phyloP scores from a whole-genome alignment of 2,888 invertebrate species.

The Polietes domitor region DNA sequence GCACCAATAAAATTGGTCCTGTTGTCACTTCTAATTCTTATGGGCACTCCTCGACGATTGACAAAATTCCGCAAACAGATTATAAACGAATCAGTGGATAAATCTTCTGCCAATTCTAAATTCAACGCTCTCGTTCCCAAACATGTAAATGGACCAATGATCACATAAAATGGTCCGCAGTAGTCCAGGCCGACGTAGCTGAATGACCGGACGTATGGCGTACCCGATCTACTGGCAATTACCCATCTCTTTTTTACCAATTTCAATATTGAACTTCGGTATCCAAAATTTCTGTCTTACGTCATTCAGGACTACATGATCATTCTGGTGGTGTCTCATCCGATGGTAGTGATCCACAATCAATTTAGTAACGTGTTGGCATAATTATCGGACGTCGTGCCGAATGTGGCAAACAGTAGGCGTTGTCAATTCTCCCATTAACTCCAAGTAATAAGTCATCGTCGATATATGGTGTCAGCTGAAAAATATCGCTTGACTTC shows the following conservation, averaged over 20 bases:
- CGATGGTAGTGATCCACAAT: background rate
- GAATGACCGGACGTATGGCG: slow-evolving; percentile 62
- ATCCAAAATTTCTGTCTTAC: slow-evolving; percentile 51
- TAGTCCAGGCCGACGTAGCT: slow-evolving; percentile 64
- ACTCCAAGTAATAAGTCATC: slow-evolving; percentile 25
- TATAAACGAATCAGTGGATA: slow-evolving; percentile 48
- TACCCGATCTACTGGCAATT: slow-evolving; percentile 61
- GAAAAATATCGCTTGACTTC: slow-evolving; percentile 10
- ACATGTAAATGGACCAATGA: slow-evolving; percentile 67
- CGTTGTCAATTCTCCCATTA: slow-evolving; percentile 46
- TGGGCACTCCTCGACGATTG: slow-evolving; percentile 54
- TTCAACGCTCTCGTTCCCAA: slow-evolving; percentile 58
- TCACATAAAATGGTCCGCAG: slow-evolving; percentile 61
- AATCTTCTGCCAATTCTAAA: slow-evolving; percentile 37
- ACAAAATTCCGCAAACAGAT: slow-evolving; percentile 60
- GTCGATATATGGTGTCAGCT: slow-evolving; percentile 52
- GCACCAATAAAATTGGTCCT: slow-evolving; percentile 50
- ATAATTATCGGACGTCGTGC: slow-evolving; percentile 53
- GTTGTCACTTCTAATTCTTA: slow-evolving; percentile 56
- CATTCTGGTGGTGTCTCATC: slow-evolving; percentile 46
- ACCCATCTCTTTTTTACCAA: slow-evolving; percentile 64
- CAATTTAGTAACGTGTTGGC: slow-evolving; percentile 31
- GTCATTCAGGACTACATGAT: slow-evolving; percentile 37
- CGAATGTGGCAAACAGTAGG: slow-evolving; percentile 42
- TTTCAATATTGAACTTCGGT: slow-evolving; percentile 38